Evolutionary conservation across 2,888 invertebrate genomes (phyloP), one percentile per base, ranked within the genome.

Genomic region (Agonopterix heracliana): DNA sequence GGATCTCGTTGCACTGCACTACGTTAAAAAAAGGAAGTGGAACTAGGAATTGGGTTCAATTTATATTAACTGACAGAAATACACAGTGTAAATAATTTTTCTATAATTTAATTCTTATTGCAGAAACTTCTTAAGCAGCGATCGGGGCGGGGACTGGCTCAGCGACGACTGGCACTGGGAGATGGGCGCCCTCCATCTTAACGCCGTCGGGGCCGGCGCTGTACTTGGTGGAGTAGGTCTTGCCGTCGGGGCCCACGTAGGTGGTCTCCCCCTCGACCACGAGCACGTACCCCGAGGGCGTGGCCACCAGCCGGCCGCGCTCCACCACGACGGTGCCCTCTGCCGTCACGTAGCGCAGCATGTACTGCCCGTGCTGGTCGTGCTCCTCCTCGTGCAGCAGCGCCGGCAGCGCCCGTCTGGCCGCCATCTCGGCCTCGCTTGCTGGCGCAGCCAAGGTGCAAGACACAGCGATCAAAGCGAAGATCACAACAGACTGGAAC

Each of bases 251-350:
- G 0, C 75, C 70, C 3, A 76, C 59, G 63, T 65, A 81, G n/a
- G 71, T 70, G 36, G 70, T 68, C 54, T 79, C 71, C 2, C 81
- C 79, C 46, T 80, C 78, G 2, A 80, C 65, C 8, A 77, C 78
- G 43, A 71, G 61, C 2, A 56, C 68, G 3, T 53, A 57, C 2
- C 68, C 70, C 9, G 68, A 62, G 1, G 61, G 53, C 1, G 61
- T 67, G n/a, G 73, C 70, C 3, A 78, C 71, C 0, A 78, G 66
- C 13, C 64, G 66, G 11, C 78, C 78, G 1, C 63, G 64, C 53
- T 79, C 78, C 2, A 61, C 63, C 2, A 78, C 78, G 2, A 74
- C 54, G 34, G 71, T 78, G 34, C 74, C 74, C 50, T 81, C 74
- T 8, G 77, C 78, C 1, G 78, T 78, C 48, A 74, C 67, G 66